Percentiles rank a stretch among this genome's conserved stretches.
Evolutionary conservation across 92 coral and sea anemone species (phyloP).

Genomic region (Epizoanthus illoricatus): DNA sequence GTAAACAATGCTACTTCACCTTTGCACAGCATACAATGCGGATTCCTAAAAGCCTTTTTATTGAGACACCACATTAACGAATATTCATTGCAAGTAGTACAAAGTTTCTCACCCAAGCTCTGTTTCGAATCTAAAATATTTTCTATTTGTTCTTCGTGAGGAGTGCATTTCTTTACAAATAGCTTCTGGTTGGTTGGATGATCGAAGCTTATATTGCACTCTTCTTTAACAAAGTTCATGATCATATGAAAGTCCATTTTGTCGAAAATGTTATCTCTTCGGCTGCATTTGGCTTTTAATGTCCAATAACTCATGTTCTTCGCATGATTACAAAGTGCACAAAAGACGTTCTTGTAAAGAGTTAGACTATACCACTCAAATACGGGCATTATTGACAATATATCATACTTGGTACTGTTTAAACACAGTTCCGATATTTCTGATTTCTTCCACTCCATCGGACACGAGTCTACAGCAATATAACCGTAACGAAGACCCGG

Average conservation of each 20-base stretch:
- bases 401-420: conserved; percentile 11
- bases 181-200: not conserved
- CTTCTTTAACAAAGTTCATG: conserved; percentile 8
- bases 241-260: not conserved
- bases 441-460: not conserved
- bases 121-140: not conserved
- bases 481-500: conserved; percentile 22
- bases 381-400: conserved; percentile 21
- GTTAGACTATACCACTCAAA: conserved; percentile 12
- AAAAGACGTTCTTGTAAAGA: conserved; percentile 27
- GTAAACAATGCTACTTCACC: conserved; percentile 7
- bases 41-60: conserved; percentile 20
- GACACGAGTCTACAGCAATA: conserved; percentile 17
- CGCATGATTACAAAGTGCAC: conserved; percentile 26
- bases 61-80: conserved; percentile 28
- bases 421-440: conserved; percentile 1
- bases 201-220: conserved; percentile 15
- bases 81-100: conserved; percentile 8
- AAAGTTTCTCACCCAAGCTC: not conserved
- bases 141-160: conserved; percentile 1
- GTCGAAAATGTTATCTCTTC: not conserved
- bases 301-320: conserved; percentile 13
- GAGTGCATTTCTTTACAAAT: conserved; percentile 12
- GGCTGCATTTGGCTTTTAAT: conserved; percentile 9
- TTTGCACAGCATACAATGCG: conserved; percentile 34